phyloP scores from a whole-genome alignment of 2,888 invertebrate species.

The Coleophora deauratella region DNA sequence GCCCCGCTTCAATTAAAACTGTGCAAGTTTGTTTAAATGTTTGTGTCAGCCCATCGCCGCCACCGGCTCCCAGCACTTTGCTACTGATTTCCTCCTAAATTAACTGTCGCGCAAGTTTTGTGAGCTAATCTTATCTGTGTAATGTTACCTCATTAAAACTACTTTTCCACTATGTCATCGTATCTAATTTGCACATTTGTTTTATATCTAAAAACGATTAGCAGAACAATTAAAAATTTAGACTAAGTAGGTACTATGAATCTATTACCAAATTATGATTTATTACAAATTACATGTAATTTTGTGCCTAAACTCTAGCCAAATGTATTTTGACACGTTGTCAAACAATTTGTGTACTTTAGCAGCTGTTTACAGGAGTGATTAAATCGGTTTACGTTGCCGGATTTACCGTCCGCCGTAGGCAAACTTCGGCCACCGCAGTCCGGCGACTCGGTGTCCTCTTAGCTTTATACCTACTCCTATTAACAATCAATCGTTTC shows the following conservation, averaged over 20 bases:
- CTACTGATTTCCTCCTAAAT: constrained; percentile 36
- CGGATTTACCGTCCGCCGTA: constrained; percentile 28
- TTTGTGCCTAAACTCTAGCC: too few relatives aligned
- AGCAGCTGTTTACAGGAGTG: constrained; percentile 28
- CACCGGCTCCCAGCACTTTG: constrained; percentile 26
- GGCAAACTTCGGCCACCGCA: constrained; percentile 31
- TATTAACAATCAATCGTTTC: constrained; percentile 21
- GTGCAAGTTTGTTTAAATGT: constrained; percentile 63
- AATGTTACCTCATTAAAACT: constrained; percentile 4
- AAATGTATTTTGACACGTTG: not conserved
- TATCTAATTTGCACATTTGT: too few relatives aligned
- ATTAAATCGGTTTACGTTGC: constrained; percentile 27
- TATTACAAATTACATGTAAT: too few relatives aligned
- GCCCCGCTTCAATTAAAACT: constrained; percentile 59
- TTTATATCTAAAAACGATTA: too few relatives aligned
- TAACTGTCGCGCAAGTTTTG: constrained; percentile 22
- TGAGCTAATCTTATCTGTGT: constrained; percentile 11
- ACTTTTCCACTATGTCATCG: too few relatives aligned
- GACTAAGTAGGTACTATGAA: too few relatives aligned
- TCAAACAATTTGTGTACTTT: constrained; percentile 17
- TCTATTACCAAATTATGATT: too few relatives aligned
- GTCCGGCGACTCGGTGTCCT: constrained; percentile 27
- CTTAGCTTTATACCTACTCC: constrained; percentile 21
- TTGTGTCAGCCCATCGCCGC: constrained; percentile 46
- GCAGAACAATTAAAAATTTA: too few relatives aligned